These are phyloP conservation scores for Drosophila repletoides DNA, from an alignment of 1,140 invertebrate species.

Conservation along the genomic window DNA sequence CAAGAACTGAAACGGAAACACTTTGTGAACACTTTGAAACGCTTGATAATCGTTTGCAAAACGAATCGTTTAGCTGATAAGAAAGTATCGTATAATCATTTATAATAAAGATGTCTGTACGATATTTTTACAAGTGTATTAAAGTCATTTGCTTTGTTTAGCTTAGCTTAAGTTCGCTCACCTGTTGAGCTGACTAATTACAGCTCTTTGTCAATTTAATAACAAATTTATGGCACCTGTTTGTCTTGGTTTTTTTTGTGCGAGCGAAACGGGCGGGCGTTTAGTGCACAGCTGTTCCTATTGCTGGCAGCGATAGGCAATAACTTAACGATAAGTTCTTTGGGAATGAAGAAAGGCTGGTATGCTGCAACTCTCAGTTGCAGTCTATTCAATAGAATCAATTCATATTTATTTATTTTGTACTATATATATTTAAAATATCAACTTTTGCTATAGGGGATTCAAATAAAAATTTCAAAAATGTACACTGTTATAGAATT, in stretches of 20 bases:
- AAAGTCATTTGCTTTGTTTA: background rate
- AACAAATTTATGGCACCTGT: background rate
- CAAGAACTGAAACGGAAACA: conserved; percentile 53
- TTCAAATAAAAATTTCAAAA: too few species aligned
- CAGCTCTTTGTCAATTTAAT: background rate
- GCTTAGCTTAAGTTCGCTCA: too few species aligned
- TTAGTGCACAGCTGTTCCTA: conserved; percentile 28
- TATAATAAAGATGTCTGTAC: too few species aligned
- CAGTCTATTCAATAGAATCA: too few species aligned
- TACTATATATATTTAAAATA: too few species aligned
- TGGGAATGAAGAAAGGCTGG: background rate
- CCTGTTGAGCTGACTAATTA: conserved; percentile 7
- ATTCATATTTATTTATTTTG: too few species aligned
- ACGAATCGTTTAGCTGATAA: conserved; percentile 56
- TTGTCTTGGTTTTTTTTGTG: conserved; percentile 19
- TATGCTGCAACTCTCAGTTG: too few species aligned
- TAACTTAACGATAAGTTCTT: conserved; percentile 7
- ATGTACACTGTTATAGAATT: too few species aligned
- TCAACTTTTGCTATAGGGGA: too few species aligned
- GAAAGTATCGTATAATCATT: too few species aligned
- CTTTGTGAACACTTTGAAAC: conserved; percentile 15
- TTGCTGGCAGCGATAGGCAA: background rate
- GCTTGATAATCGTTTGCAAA: conserved; percentile 47
- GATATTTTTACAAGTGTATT: too few species aligned
- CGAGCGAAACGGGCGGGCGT: background rate